phyloP scores from a whole-genome alignment of 2,113 vertebrate species.

The Scalopus aquaticus region DNA sequence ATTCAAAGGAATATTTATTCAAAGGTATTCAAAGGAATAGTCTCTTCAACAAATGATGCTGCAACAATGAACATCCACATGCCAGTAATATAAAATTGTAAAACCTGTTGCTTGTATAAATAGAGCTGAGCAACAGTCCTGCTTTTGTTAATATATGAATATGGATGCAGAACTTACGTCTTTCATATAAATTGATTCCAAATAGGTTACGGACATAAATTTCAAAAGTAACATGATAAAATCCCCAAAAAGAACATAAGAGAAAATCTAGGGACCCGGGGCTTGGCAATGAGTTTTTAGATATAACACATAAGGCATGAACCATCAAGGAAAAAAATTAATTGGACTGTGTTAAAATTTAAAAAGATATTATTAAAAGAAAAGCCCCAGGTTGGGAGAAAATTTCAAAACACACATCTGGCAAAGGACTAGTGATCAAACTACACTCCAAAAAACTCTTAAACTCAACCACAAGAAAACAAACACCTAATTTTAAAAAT shows the following conservation, averaged over 20 bases:
- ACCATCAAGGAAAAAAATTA: background rate
- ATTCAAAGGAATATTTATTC: no score
- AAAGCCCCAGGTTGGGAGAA: background rate
- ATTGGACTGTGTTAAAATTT: background rate
- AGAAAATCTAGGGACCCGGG: background rate
- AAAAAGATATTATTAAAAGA: background rate
- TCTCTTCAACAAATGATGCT: background rate
- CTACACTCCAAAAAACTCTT: background rate
- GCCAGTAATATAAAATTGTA: constrained; percentile 77
- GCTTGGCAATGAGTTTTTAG: background rate
- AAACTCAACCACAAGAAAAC: background rate
- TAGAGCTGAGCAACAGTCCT: constrained; percentile 76
- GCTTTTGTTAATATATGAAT: constrained; percentile 64
- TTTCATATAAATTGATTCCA: background rate
- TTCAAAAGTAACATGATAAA: background rate
- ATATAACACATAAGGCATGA: background rate
- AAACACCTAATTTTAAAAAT: background rate
- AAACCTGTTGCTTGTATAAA: constrained; percentile 74
- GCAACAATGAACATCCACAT: background rate
- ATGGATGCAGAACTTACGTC: background rate
- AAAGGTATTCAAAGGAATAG: background rate
- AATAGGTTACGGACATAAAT: background rate
- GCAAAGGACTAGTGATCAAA: background rate
- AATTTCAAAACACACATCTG: background rate
- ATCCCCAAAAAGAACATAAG: background rate